phyloP scores from a whole-genome alignment of 2,113 vertebrate species.

The Clarias gariepinus region DNA sequence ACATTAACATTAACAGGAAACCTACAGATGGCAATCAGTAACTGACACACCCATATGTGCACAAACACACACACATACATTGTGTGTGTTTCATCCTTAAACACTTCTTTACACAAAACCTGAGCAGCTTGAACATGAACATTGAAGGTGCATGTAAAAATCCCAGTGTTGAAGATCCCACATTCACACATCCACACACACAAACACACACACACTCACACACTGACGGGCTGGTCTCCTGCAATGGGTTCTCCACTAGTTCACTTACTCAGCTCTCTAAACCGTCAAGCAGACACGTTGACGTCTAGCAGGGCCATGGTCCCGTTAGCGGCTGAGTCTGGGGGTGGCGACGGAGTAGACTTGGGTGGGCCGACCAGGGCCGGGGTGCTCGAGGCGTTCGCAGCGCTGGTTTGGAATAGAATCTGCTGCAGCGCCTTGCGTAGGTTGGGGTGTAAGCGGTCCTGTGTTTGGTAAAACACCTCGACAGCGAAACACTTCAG shows the following conservation, averaged over 20 bases:
- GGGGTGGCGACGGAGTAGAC: constrained; percentile 63
- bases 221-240: not conserved
- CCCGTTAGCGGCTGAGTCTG: constrained; percentile 70
- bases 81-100: constrained; percentile 18
- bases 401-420: constrained; percentile 75
- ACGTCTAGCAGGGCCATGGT: constrained; percentile 87
- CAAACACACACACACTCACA: not conserved
- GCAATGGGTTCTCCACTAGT: constrained; percentile 15
- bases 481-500: constrained; percentile 92
- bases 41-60: not conserved
- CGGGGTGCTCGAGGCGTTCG: constrained; percentile 28
- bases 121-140: constrained; percentile 55
- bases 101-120: constrained; percentile 40
- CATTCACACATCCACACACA: not conserved
- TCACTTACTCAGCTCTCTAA: not conserved
- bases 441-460: constrained; percentile 90
- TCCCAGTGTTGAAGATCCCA: constrained; percentile 45
- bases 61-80: constrained; percentile 28
- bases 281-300: constrained; percentile 85
- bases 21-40: constrained; percentile 17
- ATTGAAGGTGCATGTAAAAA: constrained; percentile 41
- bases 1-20: not conserved
- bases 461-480: constrained; percentile 92
- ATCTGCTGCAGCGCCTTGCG: constrained; percentile 91
- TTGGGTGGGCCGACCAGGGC: constrained; percentile 62